These are phyloP conservation scores for Hypsibius dujardini DNA, from an alignment of 1,140 invertebrate species.

Conservation along the genomic window DNA sequence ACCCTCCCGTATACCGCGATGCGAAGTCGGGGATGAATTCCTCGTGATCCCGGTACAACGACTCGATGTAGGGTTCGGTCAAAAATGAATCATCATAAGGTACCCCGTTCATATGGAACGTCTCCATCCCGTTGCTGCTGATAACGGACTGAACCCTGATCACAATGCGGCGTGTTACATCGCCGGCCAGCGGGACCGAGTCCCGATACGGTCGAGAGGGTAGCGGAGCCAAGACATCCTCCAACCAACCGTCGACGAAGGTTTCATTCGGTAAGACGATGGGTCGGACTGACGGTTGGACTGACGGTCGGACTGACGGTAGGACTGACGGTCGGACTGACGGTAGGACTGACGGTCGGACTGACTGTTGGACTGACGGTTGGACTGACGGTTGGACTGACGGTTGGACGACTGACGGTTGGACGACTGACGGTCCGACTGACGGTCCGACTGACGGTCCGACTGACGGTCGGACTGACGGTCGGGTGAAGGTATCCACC, in stretches of 20 bases:
- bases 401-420: too few species aligned
- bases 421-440: too few species aligned
- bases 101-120: background rate
- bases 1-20: too few species aligned
- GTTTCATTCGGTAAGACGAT: background rate
- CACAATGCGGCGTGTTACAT: background rate
- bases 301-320: too few species aligned
- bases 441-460: too few species aligned
- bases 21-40: too few species aligned
- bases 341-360: background rate
- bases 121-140: background rate
- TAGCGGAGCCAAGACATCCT: background rate
- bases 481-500: background rate
- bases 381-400: too few species aligned
- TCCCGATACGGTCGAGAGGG: background rate
- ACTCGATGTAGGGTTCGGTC: background rate
- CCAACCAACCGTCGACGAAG: background rate
- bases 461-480: too few species aligned
- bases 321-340: too few species aligned
- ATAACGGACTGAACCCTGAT: background rate
- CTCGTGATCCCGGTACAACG: background rate
- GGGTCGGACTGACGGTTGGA: background rate
- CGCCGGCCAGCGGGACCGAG: background rate
- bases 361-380: background rate
- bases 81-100: background rate